These are phyloP conservation scores for Oxyruncus cristatus DNA, from an alignment of 2,113 vertebrate species.

Conservation along the genomic window DNA sequence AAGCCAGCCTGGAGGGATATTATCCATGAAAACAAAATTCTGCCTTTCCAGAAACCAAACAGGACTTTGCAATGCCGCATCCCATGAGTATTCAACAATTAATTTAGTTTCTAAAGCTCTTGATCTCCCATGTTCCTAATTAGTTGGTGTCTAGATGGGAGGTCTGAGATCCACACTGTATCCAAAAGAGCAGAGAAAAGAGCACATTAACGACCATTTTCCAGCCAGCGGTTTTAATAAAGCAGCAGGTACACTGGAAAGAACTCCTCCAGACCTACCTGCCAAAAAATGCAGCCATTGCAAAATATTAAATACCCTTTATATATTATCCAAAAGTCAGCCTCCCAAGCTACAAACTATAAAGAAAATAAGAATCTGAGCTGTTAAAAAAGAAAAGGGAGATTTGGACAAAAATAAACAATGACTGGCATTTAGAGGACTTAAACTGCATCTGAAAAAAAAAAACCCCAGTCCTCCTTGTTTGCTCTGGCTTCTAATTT, in stretches of 20 bases:
- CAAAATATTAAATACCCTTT: neutral
- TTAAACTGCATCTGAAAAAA: neutral
- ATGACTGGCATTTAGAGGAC: constrained; percentile 49
- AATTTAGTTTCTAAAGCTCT: neutral
- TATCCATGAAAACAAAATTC: neutral
- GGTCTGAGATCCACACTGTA: neutral
- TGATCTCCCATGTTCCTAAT: neutral
- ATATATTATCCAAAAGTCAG: neutral
- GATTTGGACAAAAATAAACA: constrained; percentile 59
- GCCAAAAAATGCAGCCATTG: neutral
- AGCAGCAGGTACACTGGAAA: constrained; percentile 16
- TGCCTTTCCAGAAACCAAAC: neutral
- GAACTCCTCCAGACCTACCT: neutral
- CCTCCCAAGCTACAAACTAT: neutral
- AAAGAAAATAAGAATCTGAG: constrained; percentile 8
- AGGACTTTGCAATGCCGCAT: neutral
- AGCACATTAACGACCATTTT: neutral
- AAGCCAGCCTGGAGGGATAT: neutral
- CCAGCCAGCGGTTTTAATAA: neutral
- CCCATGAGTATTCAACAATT: neutral
- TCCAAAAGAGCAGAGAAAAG: neutral
- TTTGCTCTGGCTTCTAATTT: constrained; percentile 48
- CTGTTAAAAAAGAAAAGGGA: constrained; percentile 13
- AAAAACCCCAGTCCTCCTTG: neutral
- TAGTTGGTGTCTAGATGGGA: neutral